phyloP scores from a whole-genome alignment of 2,888 invertebrate species.

The Euzophera pinguis region DNA sequence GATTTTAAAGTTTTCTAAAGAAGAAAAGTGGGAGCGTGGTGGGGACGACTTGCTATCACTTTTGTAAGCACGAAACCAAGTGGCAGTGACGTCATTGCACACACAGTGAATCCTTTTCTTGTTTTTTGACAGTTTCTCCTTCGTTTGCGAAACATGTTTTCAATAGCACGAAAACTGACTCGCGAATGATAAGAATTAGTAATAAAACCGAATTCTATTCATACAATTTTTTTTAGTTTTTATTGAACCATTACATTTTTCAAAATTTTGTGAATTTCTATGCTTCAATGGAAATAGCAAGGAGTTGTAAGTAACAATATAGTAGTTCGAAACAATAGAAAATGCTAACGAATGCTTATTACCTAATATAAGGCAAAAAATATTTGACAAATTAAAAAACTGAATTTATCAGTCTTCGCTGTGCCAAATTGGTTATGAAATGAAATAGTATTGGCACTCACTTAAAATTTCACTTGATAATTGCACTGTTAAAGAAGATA shows the following conservation, averaged over 20 bases:
- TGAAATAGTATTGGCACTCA: conserved; percentile 20
- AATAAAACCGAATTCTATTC: no score
- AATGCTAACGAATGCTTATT: conserved; percentile 21
- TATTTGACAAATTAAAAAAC: background rate
- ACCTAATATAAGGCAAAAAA: conserved; percentile 13
- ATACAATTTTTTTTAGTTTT: background rate
- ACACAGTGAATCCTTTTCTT: no score
- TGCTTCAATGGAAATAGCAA: conserved; percentile 71
- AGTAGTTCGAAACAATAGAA: conserved; percentile 18
- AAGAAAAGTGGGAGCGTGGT: no score
- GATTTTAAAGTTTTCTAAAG: no score
- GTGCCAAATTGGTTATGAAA: conserved; percentile 15
- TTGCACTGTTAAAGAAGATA: conserved; percentile 19
- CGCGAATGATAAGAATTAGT: no score
- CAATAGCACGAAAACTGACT: no score
- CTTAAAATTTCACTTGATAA: conserved; percentile 16
- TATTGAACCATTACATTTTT: conserved; percentile 17
- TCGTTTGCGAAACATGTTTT: no score
- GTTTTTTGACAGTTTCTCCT: no score
- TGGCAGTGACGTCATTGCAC: no score
- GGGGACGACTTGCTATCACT: no score
- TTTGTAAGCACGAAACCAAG: no score
- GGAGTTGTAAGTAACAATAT: conserved; percentile 71
- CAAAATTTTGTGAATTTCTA: conserved; percentile 46
- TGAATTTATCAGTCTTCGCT: background rate